A percentile compares a stretch with the other conserved stretches of the same genome.
These are phyloP conservation scores for Beris morrisii DNA, from an alignment of 2,888 invertebrate genomes.

Conservation along the genomic window DNA sequence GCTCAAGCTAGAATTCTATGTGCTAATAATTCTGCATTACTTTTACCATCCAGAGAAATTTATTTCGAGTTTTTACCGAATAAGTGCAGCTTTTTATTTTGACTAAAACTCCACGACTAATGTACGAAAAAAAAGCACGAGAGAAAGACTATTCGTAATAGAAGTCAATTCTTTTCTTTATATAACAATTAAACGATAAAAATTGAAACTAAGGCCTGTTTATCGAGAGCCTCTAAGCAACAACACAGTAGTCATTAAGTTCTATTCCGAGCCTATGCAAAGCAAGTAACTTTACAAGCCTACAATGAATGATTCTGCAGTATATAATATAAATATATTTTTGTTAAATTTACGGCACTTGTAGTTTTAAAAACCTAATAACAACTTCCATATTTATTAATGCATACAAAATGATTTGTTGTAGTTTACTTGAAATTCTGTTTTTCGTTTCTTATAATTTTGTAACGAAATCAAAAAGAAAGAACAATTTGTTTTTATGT, in stretches of 20 bases:
- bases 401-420: background rate
- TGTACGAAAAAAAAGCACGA: no score
- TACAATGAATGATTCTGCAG: background rate
- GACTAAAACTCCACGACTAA: no score
- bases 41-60: no score
- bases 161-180: conserved; percentile 25
- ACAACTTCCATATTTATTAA: background rate
- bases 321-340: conserved; percentile 3
- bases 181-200: conserved; percentile 17
- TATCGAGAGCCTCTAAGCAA: conserved; percentile 17
- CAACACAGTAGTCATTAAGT: conserved; percentile 2
- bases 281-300: conserved; percentile 23
- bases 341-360: background rate
- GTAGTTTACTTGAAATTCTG: no score
- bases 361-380: background rate
- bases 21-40: no score
- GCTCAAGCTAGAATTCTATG: no score
- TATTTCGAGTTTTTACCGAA: no score
- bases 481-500: no score
- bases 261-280: conserved; percentile 25
- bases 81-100: no score
- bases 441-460: background rate
- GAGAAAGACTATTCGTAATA: conserved; percentile 22
- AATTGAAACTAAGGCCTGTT: conserved; percentile 4
- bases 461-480: no score